phyloP scores from a whole-genome alignment of 2,113 vertebrate genomes.

The Melanostigma gelatinosum region DNA sequence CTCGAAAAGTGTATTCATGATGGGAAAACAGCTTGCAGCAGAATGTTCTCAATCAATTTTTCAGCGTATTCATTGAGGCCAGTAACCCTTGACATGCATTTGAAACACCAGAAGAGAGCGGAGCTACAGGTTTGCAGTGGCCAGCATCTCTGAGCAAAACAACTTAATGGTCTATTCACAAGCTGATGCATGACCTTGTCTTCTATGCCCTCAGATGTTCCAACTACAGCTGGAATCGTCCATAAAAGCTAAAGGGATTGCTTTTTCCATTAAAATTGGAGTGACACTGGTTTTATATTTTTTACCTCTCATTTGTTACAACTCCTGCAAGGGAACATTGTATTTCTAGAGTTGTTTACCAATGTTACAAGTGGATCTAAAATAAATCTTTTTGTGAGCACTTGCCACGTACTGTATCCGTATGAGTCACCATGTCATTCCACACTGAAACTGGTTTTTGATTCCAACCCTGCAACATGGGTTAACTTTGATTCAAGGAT shows the following conservation, averaged over 20 bases:
- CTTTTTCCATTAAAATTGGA: conserved; percentile 61
- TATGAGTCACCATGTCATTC: conserved; percentile 45
- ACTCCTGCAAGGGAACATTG: conserved; percentile 41
- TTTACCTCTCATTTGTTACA: conserved; percentile 34
- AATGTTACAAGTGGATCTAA: conserved; percentile 41
- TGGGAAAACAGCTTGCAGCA: conserved; percentile 37
- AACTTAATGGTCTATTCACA: conserved; percentile 65
- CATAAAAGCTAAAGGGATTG: conserved; percentile 62
- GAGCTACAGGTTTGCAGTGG: conserved; percentile 46
- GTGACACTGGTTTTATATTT: conserved; percentile 58
- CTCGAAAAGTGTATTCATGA: conserved; percentile 25
- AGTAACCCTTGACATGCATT: conserved; percentile 65
- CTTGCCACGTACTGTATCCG: conserved; percentile 36
- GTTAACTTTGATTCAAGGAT: conserved; percentile 25
- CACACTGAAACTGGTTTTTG: conserved; percentile 15
- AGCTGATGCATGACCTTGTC: conserved; percentile 59
- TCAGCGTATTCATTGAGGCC: conserved; percentile 30
- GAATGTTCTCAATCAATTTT: conserved; percentile 18
- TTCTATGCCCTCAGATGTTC: conserved; percentile 52
- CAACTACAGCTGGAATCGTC: conserved; percentile 63
- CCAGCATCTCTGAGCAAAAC: conserved; percentile 63
- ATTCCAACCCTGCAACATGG: conserved; percentile 15
- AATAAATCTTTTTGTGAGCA: conserved; percentile 25
- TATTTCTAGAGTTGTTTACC: conserved; percentile 37
- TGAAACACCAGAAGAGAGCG: conserved; percentile 39